These are phyloP conservation scores for Zeus faber DNA, from an alignment of 2,113 vertebrate genomes.

Conservation along the genomic window DNA sequence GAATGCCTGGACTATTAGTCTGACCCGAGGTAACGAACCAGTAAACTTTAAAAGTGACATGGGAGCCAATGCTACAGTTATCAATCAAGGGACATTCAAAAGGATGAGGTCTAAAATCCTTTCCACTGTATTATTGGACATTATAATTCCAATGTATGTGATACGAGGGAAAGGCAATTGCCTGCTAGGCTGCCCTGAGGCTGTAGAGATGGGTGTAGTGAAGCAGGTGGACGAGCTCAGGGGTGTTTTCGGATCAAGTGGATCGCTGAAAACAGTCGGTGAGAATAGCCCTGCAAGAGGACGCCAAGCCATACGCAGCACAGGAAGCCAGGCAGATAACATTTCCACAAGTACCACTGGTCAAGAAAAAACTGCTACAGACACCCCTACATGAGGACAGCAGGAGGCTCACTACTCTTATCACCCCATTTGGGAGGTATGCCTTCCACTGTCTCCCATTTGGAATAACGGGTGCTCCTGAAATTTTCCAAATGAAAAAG, in stretches of 20 bases:
- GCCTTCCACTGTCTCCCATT: too few species aligned
- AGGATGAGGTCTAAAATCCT: too few species aligned
- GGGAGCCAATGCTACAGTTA: background rate
- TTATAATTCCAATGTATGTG: conserved; percentile 21
- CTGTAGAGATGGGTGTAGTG: conserved; percentile 6
- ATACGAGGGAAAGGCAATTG: conserved; percentile 6
- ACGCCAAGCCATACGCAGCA: conserved; percentile 21
- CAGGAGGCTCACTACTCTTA: too few species aligned
- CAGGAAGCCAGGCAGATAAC: conserved; percentile 9
- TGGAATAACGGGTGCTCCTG: too few species aligned
- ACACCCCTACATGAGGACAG: too few species aligned
- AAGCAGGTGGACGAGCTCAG: conserved; percentile 14
- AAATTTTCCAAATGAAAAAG: too few species aligned
- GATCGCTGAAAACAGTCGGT: conserved; percentile 19
- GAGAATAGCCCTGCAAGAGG: conserved; percentile 20
- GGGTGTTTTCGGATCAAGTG: conserved; percentile 9
- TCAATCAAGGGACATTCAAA: background rate
- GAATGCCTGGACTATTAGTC: background rate
- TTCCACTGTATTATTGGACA: too few species aligned
- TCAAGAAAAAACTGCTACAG: too few species aligned
- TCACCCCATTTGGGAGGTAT: too few species aligned
- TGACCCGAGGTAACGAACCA: background rate
- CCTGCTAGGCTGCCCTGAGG: background rate
- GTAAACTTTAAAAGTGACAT: background rate
- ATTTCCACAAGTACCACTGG: too few species aligned